Evolutionary conservation across 2,113 vertebrate genomes (phyloP).

Genomic region (Pheucticus melanocephalus): DNA sequence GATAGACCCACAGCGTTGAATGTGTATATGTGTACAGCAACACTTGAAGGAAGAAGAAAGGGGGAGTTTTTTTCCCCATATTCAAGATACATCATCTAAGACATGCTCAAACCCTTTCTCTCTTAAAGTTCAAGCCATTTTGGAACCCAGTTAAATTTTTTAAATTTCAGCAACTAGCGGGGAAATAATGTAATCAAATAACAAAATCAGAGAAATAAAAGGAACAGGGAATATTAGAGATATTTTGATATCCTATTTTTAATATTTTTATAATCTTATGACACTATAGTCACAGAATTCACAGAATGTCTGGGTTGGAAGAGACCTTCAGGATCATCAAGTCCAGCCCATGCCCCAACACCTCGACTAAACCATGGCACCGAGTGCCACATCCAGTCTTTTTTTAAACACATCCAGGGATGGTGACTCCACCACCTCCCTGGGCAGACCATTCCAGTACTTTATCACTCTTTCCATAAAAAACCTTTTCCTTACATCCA

Average conservation of each 20-base stretch:
- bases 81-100: background rate
- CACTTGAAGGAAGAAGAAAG: background rate
- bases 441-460: background rate
- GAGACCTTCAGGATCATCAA: background rate
- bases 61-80: accelerated
- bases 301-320: background rate
- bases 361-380: background rate
- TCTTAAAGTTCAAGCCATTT: background rate
- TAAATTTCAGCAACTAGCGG: background rate
- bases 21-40: background rate
- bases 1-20: background rate
- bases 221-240: background rate
- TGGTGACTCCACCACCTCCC: background rate
- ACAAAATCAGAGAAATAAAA: background rate
- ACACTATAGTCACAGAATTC: background rate
- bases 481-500: background rate
- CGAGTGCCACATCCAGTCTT: accelerated
- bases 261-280: background rate
- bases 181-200: background rate
- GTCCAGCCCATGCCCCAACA: background rate
- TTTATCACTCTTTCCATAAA: background rate
- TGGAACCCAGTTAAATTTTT: background rate
- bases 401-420: background rate
- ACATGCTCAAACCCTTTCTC: background rate
- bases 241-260: background rate